Evolutionary conservation across 2,797 vertebrate species (phyloP).

Genomic region (Spondyliosoma cantharus): DNA sequence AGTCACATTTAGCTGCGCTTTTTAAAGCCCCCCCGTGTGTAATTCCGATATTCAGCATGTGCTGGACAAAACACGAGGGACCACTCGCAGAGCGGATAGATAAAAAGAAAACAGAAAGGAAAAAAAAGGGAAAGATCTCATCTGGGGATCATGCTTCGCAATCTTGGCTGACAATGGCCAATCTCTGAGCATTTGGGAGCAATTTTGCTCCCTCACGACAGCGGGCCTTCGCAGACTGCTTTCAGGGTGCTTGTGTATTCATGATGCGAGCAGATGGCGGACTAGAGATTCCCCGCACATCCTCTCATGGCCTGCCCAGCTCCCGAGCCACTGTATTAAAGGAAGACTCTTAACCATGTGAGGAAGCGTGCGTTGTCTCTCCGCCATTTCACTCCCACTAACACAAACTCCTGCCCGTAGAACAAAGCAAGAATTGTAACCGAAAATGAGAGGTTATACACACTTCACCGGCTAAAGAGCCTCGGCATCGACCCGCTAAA

Average conservation of each 20-base stretch:
- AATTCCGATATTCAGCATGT: slow-evolving; percentile 17
- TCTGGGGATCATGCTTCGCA: slow-evolving; percentile 56
- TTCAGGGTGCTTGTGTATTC: slow-evolving; percentile 72
- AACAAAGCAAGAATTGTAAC: slow-evolving; percentile 9
- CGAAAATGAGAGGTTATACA: slow-evolving; percentile 1
- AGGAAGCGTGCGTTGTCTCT: slow-evolving; percentile 35
- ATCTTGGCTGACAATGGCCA: slow-evolving; percentile 59
- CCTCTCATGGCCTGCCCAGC: slow-evolving; percentile 52
- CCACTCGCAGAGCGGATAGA: slow-evolving; percentile 23
- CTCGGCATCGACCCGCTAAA: neutral
- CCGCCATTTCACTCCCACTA: slow-evolving; percentile 42
- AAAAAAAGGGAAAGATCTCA: slow-evolving; percentile 35
- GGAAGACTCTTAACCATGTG: slow-evolving; percentile 43
- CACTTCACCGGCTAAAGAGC: neutral
- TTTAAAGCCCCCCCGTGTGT: slow-evolving; percentile 18
- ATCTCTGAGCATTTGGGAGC: slow-evolving; percentile 79
- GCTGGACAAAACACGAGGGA: slow-evolving; percentile 30
- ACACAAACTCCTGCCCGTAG: slow-evolving; percentile 18
- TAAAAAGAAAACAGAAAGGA: slow-evolving; percentile 18
- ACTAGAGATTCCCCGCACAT: slow-evolving; percentile 65
- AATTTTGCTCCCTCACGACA: slow-evolving; percentile 70
- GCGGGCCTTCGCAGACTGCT: slow-evolving; percentile 48
- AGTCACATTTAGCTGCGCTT: slow-evolving; percentile 46
- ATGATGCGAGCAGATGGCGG: slow-evolving; percentile 70
- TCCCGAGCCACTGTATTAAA: slow-evolving; percentile 72